phyloP scores from a whole-genome alignment of 2,113 vertebrate genomes.

The Piliocolobus tephrosceles region DNA sequence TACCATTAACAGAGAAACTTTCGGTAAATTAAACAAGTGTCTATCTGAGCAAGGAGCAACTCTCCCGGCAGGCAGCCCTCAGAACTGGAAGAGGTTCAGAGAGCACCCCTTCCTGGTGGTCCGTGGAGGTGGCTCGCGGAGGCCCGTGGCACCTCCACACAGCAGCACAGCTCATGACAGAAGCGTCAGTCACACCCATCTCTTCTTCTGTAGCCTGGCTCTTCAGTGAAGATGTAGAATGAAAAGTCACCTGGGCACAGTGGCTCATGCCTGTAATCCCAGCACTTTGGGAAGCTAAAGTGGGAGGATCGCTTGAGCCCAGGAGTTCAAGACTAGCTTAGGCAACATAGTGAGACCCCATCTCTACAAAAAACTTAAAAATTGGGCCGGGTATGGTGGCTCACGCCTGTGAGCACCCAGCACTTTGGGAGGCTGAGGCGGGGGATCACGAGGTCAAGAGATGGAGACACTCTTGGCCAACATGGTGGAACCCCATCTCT shows the following conservation, averaged over 20 bases:
- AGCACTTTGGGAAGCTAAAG: too few species aligned
- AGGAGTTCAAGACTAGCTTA: too few species aligned
- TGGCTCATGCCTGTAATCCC: too few species aligned
- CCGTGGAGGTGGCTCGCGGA: background rate
- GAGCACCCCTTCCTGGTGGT: background rate
- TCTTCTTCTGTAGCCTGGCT: background rate
- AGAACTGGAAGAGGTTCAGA: background rate
- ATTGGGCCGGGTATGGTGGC: too few species aligned
- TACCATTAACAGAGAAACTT: background rate
- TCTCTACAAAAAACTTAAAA: too few species aligned
- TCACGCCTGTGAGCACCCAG: too few species aligned
- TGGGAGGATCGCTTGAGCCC: too few species aligned
- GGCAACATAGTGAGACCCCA: too few species aligned
- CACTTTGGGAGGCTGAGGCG: too few species aligned
- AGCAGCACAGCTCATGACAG: background rate
- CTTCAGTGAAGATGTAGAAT: background rate
- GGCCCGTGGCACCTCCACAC: background rate
- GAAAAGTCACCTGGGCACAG: background rate
- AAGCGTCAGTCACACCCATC: accelerated
- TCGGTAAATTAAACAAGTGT: background rate
- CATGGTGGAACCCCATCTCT: too few species aligned
- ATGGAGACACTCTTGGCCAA: too few species aligned
- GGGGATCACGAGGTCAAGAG: too few species aligned
- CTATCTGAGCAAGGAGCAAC: background rate
- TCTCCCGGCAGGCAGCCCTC: background rate